Evolutionary conservation across 2,797 vertebrate genomes (phyloP), one percentile per base, ranked within the genome.

Genomic region (Clarias laeviceps): DNA sequence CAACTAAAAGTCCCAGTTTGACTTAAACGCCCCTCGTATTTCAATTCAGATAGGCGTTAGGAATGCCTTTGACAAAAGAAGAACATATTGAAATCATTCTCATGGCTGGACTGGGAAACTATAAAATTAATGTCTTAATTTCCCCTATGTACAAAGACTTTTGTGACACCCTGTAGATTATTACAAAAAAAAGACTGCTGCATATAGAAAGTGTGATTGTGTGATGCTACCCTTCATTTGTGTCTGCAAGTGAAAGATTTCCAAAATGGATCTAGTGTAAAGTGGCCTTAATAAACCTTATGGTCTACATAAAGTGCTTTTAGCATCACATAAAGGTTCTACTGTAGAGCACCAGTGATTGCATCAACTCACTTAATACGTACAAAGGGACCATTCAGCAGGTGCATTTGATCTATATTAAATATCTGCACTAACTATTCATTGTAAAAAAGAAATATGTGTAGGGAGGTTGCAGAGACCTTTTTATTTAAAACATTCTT

Each of bases 401-500:
- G 29, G 18, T 32, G 40, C 57, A 78, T 82, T 70, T 59, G 54
- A 32, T 81, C 7, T 66, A 74, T 27, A 77, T 62, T 40, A 79
- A 61, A 79, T 62, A 79, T 74, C 61, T 65, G 80, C 18, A 32
- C n/a, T 66, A 80, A 34, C 79, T 17, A 66, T 66, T 65, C 2
- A 40, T 62, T 40, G 32, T n/a, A n/a, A 57, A 40, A 34, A 77
- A 73, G 5, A 62, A 69, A 9, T 2, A 50, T 14, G 11, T 14
- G 27, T 20, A 54, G 14, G n/a, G 61, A 68, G 0, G 24, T 64
- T 56, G 40, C 37, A 32, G 5, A 73, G 66, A 29, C 12, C 45
- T 83, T 85, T 50, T 79, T 1, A 62, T 24, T 82, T 73, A 88
- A 91, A 90, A 88, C 90, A 89, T 87, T 92, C 91, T 91, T 89